Base-by-base conservation (phyloP, 2,797 vertebrate species). In the Myotis vivesi region DNA sequence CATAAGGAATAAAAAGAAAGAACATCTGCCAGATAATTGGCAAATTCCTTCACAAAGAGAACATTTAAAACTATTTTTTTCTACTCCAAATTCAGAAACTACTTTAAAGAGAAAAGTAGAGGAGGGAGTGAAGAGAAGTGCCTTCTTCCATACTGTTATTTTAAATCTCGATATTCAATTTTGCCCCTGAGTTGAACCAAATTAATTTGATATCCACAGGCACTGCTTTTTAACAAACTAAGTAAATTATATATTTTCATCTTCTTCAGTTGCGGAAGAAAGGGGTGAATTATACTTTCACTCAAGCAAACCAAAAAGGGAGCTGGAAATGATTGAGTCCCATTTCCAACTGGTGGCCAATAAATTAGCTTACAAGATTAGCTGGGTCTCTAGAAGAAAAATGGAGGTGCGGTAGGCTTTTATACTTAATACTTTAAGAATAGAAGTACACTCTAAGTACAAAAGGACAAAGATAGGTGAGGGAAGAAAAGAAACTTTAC, bases 41-140 rank as follows among this genome's bases (percentile, higher is more conserved):
- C 83, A 92, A 95, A 96, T 95, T 93, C 85, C 41, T 91, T 91
- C 90, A 92, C 55, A 92, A 94, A 77, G 53, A 91, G 87, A 95
- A 81, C 80, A 73, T 87, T 91, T 87, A 55, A 87, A 96, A 89
- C 80, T 75, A 36, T 89, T 76, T 62, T 94, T 91, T 86, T 80
- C 82, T 84, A 51, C 36, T 94, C 81, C 94, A 94, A 89, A 46
- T 72, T 84, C 72, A 77, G 69, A 51, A 66, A 81, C 72, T 64
- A 83, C 12, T 80, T 94, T 93, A 81, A 95, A 86, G 86, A 83
- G 19, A 17, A 64, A 95, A 94, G 49, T 28, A 84, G 6, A 19
- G 16, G 20, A 66, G 10, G 44, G 30, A 68, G 13, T 6, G 6
- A 49, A 49, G 23, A 82, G 36, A 38, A 30, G 6, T 7, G 11